A percentile compares a stretch with the other conserved stretches of the same genome.
phyloP scores from a whole-genome alignment of 2,797 vertebrate genomes.

The Pyrocephalus nanus region DNA sequence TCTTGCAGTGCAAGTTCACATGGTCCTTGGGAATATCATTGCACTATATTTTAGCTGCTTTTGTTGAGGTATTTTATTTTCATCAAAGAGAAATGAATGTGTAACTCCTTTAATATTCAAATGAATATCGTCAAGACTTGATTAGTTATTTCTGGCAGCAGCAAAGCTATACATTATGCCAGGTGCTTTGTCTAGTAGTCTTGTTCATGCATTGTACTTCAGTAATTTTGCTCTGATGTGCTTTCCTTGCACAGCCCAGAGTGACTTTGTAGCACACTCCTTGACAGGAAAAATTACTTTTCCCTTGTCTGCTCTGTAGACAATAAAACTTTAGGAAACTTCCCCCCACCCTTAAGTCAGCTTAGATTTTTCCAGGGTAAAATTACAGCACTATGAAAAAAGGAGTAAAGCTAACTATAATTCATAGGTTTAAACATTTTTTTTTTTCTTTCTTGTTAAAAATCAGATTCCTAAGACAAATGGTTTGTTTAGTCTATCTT shows the following conservation, averaged over 20 bases:
- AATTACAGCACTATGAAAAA: neutral
- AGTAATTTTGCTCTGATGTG: neutral
- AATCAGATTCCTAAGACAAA: neutral
- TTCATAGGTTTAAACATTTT: neutral
- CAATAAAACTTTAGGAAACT: neutral
- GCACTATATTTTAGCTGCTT: neutral
- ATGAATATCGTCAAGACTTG: neutral
- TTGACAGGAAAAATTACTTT: neutral
- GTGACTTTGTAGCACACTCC: neutral
- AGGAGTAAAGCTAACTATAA: neutral
- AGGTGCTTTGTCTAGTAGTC: neutral
- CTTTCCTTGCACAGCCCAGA: neutral
- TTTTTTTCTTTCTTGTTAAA: neutral
- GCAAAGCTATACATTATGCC: neutral
- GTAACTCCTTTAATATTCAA: constrained; percentile 14
- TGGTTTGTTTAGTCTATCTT: constrained; percentile 9
- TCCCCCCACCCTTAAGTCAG: neutral
- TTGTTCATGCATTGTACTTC: neutral
- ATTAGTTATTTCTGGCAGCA: constrained; percentile 9
- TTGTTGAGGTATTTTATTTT: neutral
- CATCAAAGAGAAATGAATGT: neutral
- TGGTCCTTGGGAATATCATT: neutral
- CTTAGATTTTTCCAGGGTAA: neutral
- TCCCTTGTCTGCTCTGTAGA: neutral
- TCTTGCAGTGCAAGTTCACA: neutral